These are phyloP conservation scores for Alouatta palliata DNA, from an alignment of 2,113 vertebrate species.

Conservation along the genomic window DNA sequence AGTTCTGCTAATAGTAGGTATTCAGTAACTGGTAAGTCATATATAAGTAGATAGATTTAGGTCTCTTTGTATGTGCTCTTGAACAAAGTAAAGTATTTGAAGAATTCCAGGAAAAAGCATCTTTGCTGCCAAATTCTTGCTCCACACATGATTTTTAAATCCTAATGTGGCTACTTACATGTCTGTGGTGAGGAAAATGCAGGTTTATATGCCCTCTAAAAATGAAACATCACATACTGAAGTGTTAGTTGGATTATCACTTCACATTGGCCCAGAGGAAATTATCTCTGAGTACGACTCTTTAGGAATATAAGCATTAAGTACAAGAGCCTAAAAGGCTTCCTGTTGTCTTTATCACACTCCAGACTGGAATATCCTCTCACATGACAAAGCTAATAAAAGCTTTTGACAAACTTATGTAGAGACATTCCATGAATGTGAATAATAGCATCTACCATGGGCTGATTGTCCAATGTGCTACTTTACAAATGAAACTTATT, in stretches of 20 bases:
- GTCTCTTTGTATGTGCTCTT: not conserved
- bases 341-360: not conserved
- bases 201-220: not conserved
- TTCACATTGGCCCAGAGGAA: not conserved
- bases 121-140: not conserved
- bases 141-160: not conserved
- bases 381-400: not conserved
- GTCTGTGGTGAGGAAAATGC: not conserved
- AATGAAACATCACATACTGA: not conserved
- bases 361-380: not conserved
- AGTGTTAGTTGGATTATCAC: not conserved
- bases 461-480: not conserved
- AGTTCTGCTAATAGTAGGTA: not conserved
- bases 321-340: not conserved
- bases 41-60: not conserved
- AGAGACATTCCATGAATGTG: not conserved
- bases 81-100: not conserved
- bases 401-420: not conserved
- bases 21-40: not conserved
- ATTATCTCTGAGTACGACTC: not conserved
- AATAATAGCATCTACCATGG: not conserved
- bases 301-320: not conserved
- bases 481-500: not conserved
- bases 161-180: not conserved
- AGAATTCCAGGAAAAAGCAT: not conserved